Base-by-base conservation (phyloP, 1,140 invertebrate genomes). In the Heliconius hewitsoni region DNA sequence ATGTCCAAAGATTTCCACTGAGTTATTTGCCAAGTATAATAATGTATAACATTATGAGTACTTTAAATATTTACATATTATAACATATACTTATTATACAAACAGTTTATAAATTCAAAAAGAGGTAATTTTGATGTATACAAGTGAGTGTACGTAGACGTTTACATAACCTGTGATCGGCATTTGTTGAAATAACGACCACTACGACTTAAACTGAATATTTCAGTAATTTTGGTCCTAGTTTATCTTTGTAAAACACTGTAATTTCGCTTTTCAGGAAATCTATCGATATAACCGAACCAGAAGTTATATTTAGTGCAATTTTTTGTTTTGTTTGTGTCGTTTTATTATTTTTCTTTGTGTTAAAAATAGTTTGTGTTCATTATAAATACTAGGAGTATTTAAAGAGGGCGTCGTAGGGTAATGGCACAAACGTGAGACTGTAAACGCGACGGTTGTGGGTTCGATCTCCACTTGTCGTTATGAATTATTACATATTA, bases 221-320 rank as follows among this genome's bases (percentile, higher is more conserved):
- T 46, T 76, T 46, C 70, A 76, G 4, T 74, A n/a, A 52, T 60
- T 55, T 60, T 57, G 30, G 55, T 39, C 50, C 46, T 46, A 55
- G 19, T 76, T 76, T 50, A 76, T 80, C 73, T 76, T 80, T 42
- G 74, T 72, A 50, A 76, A 73, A 39, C 18, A 23, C 73, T 76
- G 55, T 81, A 81, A 78, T 81, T 81, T 78, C 66, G 57, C 52
- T 8, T 72, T 66, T 77, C 71, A 76, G 74, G 57, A 39, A 52
- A 60, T 23, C 74, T 39, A 70, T 81, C 16, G 60, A 23, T 73
- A 72, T 30, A 66, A 30, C 23, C 27, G 60, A 30, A 30, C 27
- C 60, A 23, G 27, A 30, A 66, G 27, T 71, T 39, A 55, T 55
- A 57, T 2, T 23, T 23, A 23, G 66, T 71, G 75, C 66, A 71